Base-by-base conservation (phyloP, 2,797 vertebrate genomes). In the Capromys pilorides region DNA sequence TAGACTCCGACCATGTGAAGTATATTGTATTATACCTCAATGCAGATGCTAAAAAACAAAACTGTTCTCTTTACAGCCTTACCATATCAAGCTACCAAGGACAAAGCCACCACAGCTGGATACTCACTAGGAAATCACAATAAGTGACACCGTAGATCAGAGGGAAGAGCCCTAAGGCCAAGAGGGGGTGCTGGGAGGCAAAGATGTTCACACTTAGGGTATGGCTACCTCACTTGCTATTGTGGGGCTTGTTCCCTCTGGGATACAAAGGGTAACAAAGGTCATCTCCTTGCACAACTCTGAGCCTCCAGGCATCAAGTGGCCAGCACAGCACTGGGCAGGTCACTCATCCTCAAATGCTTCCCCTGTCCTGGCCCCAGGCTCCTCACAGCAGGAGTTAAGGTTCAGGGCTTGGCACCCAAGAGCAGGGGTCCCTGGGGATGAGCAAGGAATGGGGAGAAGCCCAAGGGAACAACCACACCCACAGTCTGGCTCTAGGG, bases 41-140 rank as follows among this genome's bases (percentile, higher is more conserved):
- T 6, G 31, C 69, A 49, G 5, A 54, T 33, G 13, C 19, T 51
- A 69, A 45, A 49, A 83, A 85, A 73, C 36, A 57, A 73, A 85
- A 31, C 14, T 61, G 24, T 24, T 57, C 28, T 85, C 7, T 41
- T 71, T n/a, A 82, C 18, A 54, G 33, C 22, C 67, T 92, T 33
- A n/a, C 10, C 19, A 22, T 21, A 66, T 24, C 67, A 93, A 88
- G 51, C 33, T 5, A 5, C 62, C 45, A 33, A 85, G 31, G 33
- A 21, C 19, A 36, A 79, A 75, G 75, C 19, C 57, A 28, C 67
- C 51, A 33, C 31, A 26, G 36, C 41, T 10, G 45, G 81, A 33
- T 69, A 36, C 45, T 39, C 89, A 78, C 71, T 61, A n/a, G 88
- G 88, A 92, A 73, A 73, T 3, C 39, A 14, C 73, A 62, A 75